Evolutionary conservation across 2,797 vertebrate species (phyloP).

Genomic region (Microhierax caerulescens): DNA sequence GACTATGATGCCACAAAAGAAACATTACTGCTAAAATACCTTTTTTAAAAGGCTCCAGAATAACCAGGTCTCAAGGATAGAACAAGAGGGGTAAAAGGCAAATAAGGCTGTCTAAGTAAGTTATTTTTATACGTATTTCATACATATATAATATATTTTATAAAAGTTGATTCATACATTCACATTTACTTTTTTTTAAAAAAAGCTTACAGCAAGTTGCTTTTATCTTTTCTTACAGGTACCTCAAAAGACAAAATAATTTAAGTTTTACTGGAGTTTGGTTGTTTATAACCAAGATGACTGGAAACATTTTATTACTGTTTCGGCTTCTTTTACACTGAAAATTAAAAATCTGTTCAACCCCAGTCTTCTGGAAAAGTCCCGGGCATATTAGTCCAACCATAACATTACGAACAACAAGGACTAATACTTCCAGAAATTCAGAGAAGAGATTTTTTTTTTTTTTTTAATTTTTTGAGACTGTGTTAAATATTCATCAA

Average conservation of each 20-base stretch:
- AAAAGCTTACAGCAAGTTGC: not conserved
- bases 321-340: not conserved
- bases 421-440: not conserved
- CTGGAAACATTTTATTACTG: not conserved
- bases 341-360: not conserved
- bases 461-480: too few relatives aligned
- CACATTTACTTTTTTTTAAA: not conserved
- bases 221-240: not conserved
- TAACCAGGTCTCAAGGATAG: not conserved
- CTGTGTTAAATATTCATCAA: not conserved
- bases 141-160: too few relatives aligned
- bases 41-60: not conserved
- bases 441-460: not conserved
- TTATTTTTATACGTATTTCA: not conserved
- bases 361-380: not conserved
- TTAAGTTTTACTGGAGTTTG: not conserved
- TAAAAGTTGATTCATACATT: not conserved
- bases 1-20: not conserved
- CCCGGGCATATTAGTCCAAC: not conserved
- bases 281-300: not conserved
- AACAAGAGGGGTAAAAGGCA: not conserved
- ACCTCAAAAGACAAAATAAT: constrained; percentile 2
- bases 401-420: not conserved
- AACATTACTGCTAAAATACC: not conserved
- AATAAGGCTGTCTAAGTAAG: not conserved